Conservation (phyloP, 1,140 invertebrate species). For the Argopecten irradians region DNA sequence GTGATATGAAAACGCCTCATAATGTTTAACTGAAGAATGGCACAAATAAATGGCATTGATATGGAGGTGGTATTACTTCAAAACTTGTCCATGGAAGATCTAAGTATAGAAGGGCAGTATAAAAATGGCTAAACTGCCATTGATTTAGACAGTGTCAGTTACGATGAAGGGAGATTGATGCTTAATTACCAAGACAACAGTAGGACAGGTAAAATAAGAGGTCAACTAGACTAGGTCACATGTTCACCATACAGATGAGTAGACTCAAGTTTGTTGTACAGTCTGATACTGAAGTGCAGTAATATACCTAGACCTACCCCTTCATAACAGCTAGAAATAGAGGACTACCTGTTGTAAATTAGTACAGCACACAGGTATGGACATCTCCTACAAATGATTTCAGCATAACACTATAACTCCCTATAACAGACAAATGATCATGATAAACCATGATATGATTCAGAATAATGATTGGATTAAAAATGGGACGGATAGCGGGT, state of each 20-base stretch:
- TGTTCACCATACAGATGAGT: background rate
- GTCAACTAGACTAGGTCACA: background rate
- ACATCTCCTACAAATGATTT: background rate
- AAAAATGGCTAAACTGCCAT: background rate
- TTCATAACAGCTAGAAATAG: background rate
- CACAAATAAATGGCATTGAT: slow-evolving; percentile 6
- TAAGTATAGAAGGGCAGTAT: background rate
- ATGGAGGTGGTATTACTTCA: background rate
- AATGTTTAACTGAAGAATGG: background rate
- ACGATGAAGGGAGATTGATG: background rate
- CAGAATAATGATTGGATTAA: background rate
- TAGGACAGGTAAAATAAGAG: background rate
- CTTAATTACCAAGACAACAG: background rate
- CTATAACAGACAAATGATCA: background rate
- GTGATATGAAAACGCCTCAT: background rate
- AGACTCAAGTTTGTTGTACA: background rate
- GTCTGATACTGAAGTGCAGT: background rate
- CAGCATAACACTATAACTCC: background rate
- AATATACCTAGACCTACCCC: background rate
- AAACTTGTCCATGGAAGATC: background rate
- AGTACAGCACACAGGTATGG: background rate
- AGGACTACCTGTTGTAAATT: background rate
- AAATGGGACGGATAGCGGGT: background rate
- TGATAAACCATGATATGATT: background rate
- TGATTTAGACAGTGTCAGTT: too few species aligned